Evolutionary conservation across 2,113 vertebrate species (phyloP).

Genomic region (Nothobranchius furzeri): DNA sequence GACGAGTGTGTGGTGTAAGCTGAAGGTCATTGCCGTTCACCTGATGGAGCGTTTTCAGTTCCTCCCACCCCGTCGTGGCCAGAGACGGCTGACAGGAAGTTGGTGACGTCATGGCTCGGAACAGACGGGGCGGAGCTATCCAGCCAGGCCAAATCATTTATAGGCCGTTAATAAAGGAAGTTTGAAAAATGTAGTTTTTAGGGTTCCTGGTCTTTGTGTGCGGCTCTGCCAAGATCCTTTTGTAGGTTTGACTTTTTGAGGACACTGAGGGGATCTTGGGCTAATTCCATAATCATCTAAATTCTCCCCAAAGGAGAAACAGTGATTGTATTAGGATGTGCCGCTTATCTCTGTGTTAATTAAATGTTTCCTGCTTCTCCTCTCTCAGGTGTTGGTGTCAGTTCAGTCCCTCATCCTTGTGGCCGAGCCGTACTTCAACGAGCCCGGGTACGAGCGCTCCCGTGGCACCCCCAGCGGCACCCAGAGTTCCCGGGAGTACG

Average conservation of each 20-base stretch:
- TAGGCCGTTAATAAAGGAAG: slow-evolving; percentile 46
- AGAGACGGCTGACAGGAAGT: slow-evolving; percentile 44
- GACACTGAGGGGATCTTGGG: slow-evolving; percentile 4
- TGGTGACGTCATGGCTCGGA: slow-evolving; percentile 39
- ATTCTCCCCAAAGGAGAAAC: slow-evolving; percentile 1
- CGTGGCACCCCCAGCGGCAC: slow-evolving; percentile 95
- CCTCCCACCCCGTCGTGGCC: slow-evolving; percentile 11
- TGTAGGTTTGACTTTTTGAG: slow-evolving; percentile 11
- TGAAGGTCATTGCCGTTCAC: slow-evolving; percentile 34
- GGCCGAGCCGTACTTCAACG: slow-evolving; percentile 97
- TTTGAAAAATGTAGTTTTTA: slow-evolving; percentile 33
- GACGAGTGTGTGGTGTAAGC: not conserved
- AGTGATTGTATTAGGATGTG: not conserved
- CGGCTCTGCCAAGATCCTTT: slow-evolving; percentile 26
- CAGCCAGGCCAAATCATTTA: slow-evolving; percentile 39
- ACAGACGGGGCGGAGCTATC: slow-evolving; percentile 3
- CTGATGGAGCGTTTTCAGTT: slow-evolving; percentile 30
- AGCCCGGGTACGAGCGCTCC: slow-evolving; percentile 95
- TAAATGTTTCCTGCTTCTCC: not conserved
- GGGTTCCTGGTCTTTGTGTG: slow-evolving; percentile 26
- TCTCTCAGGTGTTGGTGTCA: slow-evolving; percentile 91
- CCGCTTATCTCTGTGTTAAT: not conserved
- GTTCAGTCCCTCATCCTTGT: slow-evolving; percentile 98
- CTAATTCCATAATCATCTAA: slow-evolving; percentile 12
- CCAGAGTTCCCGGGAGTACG: slow-evolving; percentile 97